A percentile compares a stretch with the other conserved stretches of the same genome.
phyloP scores from a whole-genome alignment of 2,113 vertebrate species.

The Copsychus sechellarum region DNA sequence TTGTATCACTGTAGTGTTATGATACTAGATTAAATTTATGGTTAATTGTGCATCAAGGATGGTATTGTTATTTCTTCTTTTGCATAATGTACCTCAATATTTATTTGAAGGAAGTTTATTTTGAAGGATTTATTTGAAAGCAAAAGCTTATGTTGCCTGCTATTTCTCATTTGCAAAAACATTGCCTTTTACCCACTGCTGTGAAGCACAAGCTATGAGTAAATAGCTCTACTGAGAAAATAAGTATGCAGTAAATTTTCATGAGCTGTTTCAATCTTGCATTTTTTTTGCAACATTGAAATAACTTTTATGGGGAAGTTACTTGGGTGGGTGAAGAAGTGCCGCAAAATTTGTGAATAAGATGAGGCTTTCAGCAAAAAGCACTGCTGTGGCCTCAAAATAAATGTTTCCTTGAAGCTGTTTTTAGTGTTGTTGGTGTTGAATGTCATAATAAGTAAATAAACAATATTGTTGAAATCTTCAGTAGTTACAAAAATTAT shows the following conservation, averaged over 20 bases:
- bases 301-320: not conserved
- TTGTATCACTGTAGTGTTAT: not conserved
- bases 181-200: constrained; percentile 22
- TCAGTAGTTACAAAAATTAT: not conserved
- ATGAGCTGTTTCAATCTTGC: not conserved
- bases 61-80: not conserved
- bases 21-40: not conserved
- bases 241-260: constrained; percentile 1
- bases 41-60: not conserved
- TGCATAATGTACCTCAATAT: not conserved
- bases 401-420: not conserved
- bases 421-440: not conserved
- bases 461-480: not conserved
- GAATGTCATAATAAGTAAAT: not conserved
- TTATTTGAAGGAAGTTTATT: not conserved
- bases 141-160: not conserved
- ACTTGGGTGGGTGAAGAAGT: not conserved
- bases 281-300: not conserved
- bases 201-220: not conserved
- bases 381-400: not conserved
- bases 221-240: constrained; percentile 27
- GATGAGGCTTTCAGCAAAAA: not conserved
- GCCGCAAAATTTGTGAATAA: not conserved
- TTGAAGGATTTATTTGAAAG: not conserved
- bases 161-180: constrained; percentile 2